Evolutionary conservation across 2,797 vertebrate species (phyloP).

Genomic region (Eurystomus glaucurus): DNA sequence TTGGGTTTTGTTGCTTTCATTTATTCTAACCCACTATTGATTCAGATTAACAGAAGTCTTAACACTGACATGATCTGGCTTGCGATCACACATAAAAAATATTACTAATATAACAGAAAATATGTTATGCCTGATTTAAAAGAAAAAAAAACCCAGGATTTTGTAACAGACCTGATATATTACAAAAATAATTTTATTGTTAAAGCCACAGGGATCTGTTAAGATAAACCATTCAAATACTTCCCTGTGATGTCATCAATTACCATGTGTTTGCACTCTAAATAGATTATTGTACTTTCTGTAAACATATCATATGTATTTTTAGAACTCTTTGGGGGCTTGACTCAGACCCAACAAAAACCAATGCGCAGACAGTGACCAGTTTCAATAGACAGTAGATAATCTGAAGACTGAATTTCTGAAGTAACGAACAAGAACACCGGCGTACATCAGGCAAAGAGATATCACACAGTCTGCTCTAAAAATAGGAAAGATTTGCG

Average conservation of each 20-base stretch:
- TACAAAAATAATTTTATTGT: constrained; percentile 20
- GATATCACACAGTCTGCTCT: background rate
- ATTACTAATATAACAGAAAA: background rate
- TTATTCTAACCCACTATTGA: background rate
- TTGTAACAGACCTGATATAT: background rate
- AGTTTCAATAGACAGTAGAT: background rate
- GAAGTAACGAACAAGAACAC: background rate
- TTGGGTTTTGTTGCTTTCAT: background rate
- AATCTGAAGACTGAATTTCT: background rate
- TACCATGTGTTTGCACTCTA: constrained; percentile 52
- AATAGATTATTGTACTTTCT: constrained; percentile 62
- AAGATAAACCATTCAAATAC: constrained; percentile 43
- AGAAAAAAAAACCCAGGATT: background rate
- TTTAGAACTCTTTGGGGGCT: constrained; percentile 47
- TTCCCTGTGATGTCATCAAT: constrained; percentile 52
- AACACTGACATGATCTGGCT: background rate
- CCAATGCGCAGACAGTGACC: background rate
- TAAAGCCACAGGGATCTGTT: constrained; percentile 17
- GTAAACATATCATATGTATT: constrained; percentile 45
- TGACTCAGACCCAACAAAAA: constrained; percentile 40
- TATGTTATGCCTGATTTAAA: background rate
- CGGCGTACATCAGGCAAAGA: background rate
- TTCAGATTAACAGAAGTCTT: background rate
- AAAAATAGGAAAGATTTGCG: background rate
- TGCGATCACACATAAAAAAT: background rate